Percentiles rank a stretch among this genome's conserved stretches.
phyloP scores from a whole-genome alignment of 2,888 invertebrate species.

The Pseudococcus viburni region DNA sequence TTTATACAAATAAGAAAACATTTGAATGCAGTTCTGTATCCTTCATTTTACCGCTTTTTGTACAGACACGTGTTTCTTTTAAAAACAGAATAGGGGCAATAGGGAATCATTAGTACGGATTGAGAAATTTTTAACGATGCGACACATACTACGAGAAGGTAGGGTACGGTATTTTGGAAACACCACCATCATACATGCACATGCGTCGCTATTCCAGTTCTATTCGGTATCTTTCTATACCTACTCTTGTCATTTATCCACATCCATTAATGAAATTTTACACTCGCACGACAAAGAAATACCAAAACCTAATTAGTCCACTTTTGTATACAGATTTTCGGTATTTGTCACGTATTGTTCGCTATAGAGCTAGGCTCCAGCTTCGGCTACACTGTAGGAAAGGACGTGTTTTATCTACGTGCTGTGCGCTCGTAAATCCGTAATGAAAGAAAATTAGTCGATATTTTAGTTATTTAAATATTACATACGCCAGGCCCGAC shows the following conservation, averaged over 20 bases:
- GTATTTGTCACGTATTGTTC: constrained; percentile 32
- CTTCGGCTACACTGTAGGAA: neutral
- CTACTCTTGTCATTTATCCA: neutral
- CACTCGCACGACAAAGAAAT: neutral
- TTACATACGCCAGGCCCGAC: neutral
- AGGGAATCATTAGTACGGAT: constrained; percentile 52
- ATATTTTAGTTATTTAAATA: neutral
- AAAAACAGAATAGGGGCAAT: constrained; percentile 29
- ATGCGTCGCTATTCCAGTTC: neutral
- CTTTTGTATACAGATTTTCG: neutral
- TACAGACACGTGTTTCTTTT: constrained; percentile 51
- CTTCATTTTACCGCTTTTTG: constrained; percentile 42
- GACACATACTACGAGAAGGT: neutral
- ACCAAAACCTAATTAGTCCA: constrained; percentile 23
- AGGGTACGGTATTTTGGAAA: constrained; percentile 5
- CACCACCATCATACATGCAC: neutral
- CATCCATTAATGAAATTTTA: constrained; percentile 9
- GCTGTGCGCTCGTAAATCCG: neutral
- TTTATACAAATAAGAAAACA: constrained; percentile 49
- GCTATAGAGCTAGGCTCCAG: neutral
- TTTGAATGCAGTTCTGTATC: constrained; percentile 23
- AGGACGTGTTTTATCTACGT: neutral
- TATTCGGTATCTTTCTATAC: neutral
- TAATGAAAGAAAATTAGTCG: constrained; percentile 14
- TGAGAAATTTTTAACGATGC: constrained; percentile 41